Percentiles rank a stretch among this genome's conserved stretches.
Conservation (phyloP, 2,797 vertebrate genomes). For the Phrynocephalus vlangalii region DNA sequence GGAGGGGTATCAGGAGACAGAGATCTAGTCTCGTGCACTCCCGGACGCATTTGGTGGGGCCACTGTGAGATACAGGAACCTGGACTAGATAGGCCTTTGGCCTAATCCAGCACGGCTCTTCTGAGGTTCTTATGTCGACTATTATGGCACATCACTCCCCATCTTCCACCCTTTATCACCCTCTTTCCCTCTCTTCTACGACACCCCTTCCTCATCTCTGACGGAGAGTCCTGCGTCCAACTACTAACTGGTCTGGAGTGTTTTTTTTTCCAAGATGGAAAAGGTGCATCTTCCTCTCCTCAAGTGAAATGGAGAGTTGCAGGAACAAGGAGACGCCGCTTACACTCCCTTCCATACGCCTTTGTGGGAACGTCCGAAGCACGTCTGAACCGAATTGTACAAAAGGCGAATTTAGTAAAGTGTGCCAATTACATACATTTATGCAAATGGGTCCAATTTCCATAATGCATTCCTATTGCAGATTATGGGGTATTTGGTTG, state of each 20-base stretch:
- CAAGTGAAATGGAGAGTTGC: background rate
- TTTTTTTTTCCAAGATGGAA: too few species aligned
- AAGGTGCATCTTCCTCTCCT: background rate
- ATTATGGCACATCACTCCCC: background rate
- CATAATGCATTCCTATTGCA: conserved; percentile 34
- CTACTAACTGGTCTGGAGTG: background rate
- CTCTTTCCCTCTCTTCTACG: background rate
- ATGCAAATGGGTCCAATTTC: conserved; percentile 25
- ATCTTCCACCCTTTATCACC: background rate
- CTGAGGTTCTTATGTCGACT: background rate
- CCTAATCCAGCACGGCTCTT: too few species aligned
- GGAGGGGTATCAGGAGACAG: too few species aligned
- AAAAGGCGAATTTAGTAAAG: conserved; percentile 25
- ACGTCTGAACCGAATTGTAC: conserved; percentile 4
- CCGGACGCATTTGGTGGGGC: too few species aligned
- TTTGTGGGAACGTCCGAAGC: background rate
- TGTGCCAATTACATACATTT: conserved; percentile 38
- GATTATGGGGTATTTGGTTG: conserved; percentile 14
- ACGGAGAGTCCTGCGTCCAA: background rate
- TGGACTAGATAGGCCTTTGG: too few species aligned
- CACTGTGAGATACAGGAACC: too few species aligned
- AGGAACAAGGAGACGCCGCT: too few species aligned
- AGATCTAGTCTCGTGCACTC: too few species aligned
- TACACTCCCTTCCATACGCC: background rate
- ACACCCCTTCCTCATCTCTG: background rate